Evolutionary conservation across 2,797 vertebrate genomes (phyloP), one percentile per base, ranked within the genome.

Genomic region (Malurus splendens): DNA sequence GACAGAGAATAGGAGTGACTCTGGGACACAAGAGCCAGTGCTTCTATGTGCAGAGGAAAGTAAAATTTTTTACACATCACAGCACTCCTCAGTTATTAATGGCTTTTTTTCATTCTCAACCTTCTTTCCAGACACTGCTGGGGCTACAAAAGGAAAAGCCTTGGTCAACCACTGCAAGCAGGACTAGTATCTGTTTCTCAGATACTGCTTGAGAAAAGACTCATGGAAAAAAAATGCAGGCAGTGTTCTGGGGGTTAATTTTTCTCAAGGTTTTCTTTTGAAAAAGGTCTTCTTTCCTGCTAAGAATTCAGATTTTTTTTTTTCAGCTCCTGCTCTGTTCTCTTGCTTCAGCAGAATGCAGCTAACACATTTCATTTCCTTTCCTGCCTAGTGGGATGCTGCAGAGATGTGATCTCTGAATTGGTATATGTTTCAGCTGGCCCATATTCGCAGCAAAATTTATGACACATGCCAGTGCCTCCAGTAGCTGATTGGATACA

Each of bases 281-380:
- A 66, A 73, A 75, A 24, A 81, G 38, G 23, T 42, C 78, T 85
- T 65, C 36, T 81, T 81, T 70, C 16, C 67, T 87, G 60, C 18
- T 71, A 80, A 60, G 68, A 85, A 92, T 72, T 86, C 67, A 45
- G 44, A 27, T 38, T 42, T 52, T 73, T 77, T 74, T 74, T 79
- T 65, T 44, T 42, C 4, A 0, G n/a, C 60, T 87, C 38, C 39
- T 62, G 38, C 79, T 86, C 50, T 0, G 0, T 82, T 54, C 76
- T 71, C 44, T 75, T 67, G 64, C 89, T 92, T 82, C 59, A 89
- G 62, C 68, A 73, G 67, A 92, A 86, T 48, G 66, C 73, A 89
- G 90, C 90, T 88, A 86, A 77, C 59, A 91, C 59, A 91, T 90
- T 94, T 94, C 54, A 93, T 94, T 95, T 94, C 73, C 48, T 71